Evolutionary conservation across 2,113 vertebrate genomes (phyloP).

Genomic region (Gorsachius goisagi): DNA sequence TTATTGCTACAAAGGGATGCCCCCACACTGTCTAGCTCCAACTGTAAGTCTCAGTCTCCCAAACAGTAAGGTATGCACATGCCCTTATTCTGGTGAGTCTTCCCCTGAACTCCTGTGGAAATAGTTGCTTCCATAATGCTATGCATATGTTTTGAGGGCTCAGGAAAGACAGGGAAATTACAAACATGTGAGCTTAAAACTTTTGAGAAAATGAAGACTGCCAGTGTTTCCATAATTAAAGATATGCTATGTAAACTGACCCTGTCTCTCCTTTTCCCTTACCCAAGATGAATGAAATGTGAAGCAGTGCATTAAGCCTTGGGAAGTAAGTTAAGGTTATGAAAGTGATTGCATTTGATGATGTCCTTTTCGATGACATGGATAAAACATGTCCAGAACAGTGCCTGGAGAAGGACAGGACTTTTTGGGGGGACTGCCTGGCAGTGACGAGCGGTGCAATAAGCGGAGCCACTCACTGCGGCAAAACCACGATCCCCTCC

Average conservation of each 20-base stretch:
- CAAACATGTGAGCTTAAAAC: slow-evolving; percentile 3
- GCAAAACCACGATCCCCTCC: no score
- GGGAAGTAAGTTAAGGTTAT: not conserved
- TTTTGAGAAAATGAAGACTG: not conserved
- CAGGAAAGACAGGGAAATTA: not conserved
- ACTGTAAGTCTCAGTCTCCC: not conserved
- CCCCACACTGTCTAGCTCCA: not conserved
- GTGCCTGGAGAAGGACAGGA: not conserved
- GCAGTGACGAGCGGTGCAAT: not conserved
- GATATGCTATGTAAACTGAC: not conserved
- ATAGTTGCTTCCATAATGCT: not conserved
- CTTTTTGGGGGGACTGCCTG: rapidly evolving
- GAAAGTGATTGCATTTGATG: not conserved
- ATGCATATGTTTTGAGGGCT: not conserved
- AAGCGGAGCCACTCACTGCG: not conserved
- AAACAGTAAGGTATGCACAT: not conserved
- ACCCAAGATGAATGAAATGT: not conserved
- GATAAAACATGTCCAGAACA: not conserved
- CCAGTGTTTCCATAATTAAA: not conserved
- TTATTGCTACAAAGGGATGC: not conserved
- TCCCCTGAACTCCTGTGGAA: not conserved
- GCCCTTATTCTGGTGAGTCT: not conserved
- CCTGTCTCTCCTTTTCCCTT: not conserved
- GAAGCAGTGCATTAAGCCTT: not conserved
- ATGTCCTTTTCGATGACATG: not conserved